phyloP scores from a whole-genome alignment of 2,888 invertebrate species.

The Pandemis heparana region DNA sequence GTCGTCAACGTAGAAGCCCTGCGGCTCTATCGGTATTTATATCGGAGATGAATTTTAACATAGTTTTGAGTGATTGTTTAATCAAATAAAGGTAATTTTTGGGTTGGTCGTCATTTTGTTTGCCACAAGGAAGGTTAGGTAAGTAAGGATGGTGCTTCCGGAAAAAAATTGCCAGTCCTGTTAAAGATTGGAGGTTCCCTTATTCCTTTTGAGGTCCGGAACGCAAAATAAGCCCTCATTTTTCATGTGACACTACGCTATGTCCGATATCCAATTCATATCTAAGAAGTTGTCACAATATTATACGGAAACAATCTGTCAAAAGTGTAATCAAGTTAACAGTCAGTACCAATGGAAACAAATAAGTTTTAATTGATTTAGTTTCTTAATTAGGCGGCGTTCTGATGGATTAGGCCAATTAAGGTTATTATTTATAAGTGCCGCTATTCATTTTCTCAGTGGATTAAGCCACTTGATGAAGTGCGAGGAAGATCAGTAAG shows the following conservation, averaged over 20 bases:
- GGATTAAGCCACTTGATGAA: background rate
- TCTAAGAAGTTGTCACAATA: background rate
- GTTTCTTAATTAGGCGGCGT: conserved; percentile 6
- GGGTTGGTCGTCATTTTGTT: too few species aligned
- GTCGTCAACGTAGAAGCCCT: conserved; percentile 3
- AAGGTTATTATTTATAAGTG: background rate
- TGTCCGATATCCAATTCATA: background rate
- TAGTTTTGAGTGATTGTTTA: background rate
- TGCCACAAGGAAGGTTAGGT: too few species aligned
- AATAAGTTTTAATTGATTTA: conserved; percentile 7
- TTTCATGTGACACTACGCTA: background rate
- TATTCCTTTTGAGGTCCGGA: too few species aligned
- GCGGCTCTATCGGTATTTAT: conserved; percentile 12
- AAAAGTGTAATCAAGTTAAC: background rate
- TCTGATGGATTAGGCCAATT: conserved; percentile 8
- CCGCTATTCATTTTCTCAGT: background rate
- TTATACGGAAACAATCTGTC: background rate
- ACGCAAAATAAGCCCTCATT: too few species aligned
- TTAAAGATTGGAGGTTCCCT: too few species aligned
- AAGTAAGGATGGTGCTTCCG: too few species aligned
- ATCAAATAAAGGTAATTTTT: background rate
- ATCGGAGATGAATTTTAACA: background rate
- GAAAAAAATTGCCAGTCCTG: too few species aligned
- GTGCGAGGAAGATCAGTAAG: background rate
- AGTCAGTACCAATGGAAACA: background rate